phyloP scores from a whole-genome alignment of 2,113 vertebrate species.

The Salvelinus namaycush region DNA sequence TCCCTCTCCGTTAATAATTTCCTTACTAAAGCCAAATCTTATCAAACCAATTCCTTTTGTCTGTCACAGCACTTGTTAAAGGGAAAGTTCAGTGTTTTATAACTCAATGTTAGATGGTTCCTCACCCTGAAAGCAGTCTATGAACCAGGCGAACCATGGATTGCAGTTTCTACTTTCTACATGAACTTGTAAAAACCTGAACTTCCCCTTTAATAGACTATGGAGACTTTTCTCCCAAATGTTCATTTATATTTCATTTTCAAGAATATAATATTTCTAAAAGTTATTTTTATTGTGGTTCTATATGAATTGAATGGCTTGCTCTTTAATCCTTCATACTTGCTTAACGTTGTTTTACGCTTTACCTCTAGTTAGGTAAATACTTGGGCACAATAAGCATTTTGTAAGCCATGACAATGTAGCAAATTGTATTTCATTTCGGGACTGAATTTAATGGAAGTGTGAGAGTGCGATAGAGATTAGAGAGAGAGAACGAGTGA shows the following conservation, averaged over 20 bases:
- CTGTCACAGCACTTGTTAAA: no score
- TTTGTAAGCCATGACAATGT: constrained; percentile 43
- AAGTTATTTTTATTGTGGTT: constrained; percentile 32
- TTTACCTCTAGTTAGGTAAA: constrained; percentile 49
- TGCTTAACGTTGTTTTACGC: constrained; percentile 49
- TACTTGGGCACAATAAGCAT: constrained; percentile 59
- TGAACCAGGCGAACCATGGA: not conserved
- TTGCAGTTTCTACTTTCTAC: constrained; percentile 33
- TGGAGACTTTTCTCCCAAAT: no score
- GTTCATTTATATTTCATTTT: constrained; percentile 1
- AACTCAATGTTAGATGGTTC: no score
- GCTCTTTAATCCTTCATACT: constrained; percentile 62
- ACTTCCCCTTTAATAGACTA: not conserved
- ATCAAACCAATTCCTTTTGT: not conserved
- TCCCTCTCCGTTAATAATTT: not conserved
- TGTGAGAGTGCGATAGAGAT: not conserved
- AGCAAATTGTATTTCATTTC: constrained; percentile 56
- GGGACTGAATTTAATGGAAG: constrained; percentile 40
- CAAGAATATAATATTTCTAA: constrained; percentile 36
- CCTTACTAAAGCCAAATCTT: not conserved
- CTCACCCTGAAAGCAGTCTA: no score
- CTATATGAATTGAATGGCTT: no score
- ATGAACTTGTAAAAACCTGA: no score
- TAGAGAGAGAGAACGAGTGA: not conserved
- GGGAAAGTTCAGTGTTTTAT: no score